Evolutionary conservation across 2,888 invertebrate genomes (phyloP).

Genomic region (Hemithea aestivaria): DNA sequence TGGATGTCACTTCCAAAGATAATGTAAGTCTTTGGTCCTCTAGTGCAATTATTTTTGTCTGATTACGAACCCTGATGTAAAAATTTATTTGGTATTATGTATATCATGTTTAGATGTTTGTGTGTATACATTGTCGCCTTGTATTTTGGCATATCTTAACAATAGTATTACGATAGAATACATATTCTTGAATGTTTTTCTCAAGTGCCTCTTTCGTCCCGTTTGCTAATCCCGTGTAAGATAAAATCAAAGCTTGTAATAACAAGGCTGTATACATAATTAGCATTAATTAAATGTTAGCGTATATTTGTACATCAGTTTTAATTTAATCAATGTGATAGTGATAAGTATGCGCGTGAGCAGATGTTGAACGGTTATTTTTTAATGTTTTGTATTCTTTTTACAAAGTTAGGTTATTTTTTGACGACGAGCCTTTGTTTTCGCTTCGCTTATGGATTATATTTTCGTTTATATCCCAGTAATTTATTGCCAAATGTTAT

Average conservation of each 20-base stretch:
- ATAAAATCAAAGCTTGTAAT: conserved; percentile 68
- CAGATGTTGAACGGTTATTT: conserved; percentile 48
- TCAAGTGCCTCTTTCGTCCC: conserved; percentile 71
- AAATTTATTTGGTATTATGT: conserved; percentile 55
- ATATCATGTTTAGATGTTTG: conserved; percentile 56
- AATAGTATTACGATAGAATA: conserved; percentile 49
- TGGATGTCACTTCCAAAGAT: conserved; percentile 64
- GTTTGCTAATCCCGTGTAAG: conserved; percentile 63
- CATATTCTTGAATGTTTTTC: conserved; percentile 52
- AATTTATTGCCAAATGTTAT: conserved; percentile 79
- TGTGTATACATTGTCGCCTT: conserved; percentile 39
- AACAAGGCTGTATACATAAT: conserved; percentile 65
- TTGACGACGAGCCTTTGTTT: conserved; percentile 49
- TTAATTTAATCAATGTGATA: conserved; percentile 30
- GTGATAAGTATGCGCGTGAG: conserved; percentile 21
- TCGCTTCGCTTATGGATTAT: conserved; percentile 63
- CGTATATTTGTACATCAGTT: conserved; percentile 50
- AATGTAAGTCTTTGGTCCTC: conserved; percentile 60
- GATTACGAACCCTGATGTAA: conserved; percentile 49
- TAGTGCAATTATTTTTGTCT: conserved; percentile 59
- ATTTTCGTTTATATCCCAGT: conserved; percentile 71
- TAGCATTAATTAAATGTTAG: conserved; percentile 33
- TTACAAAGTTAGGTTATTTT: conserved; percentile 53
- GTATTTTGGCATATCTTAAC: conserved; percentile 46
- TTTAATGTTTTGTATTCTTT: conserved; percentile 59